Evolutionary conservation across 1,140 invertebrate species (phyloP).

Genomic region (Drosophila leontia): DNA sequence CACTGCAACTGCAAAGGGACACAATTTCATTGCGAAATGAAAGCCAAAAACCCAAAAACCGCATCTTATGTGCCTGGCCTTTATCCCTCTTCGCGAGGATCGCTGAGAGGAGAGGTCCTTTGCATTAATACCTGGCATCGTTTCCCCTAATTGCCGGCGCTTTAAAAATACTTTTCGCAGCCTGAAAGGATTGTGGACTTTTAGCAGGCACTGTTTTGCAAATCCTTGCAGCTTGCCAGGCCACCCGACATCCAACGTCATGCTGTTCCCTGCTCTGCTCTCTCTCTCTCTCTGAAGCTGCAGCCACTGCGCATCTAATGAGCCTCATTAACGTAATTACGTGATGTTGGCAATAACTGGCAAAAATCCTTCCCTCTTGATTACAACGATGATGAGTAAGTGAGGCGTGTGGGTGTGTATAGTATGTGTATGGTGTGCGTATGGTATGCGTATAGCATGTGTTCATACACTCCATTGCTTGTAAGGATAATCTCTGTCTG

Average conservation of each 20-base stretch:
- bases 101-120: neutral
- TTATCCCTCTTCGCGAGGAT: constrained; percentile 4
- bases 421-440: neutral
- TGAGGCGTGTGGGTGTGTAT: neutral
- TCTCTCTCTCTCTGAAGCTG: constrained; percentile 3
- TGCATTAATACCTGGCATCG: constrained; percentile 38
- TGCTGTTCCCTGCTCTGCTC: neutral
- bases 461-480: constrained; percentile 37
- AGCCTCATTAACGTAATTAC: constrained; percentile 77
- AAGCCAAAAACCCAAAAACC: neutral
- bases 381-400: constrained; percentile 19
- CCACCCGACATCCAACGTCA: constrained; percentile 1
- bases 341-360: constrained; percentile 56
- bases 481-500: constrained; percentile 32
- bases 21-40: constrained; percentile 13
- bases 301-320: constrained; percentile 56
- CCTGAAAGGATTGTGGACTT: constrained; percentile 9
- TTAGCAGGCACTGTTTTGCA: constrained; percentile 10
- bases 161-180: constrained; percentile 35
- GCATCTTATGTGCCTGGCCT: constrained; percentile 12
- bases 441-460: constrained; percentile 11
- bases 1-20: constrained; percentile 5
- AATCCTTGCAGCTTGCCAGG: neutral
- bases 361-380: constrained; percentile 36
- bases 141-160: constrained; percentile 34